Evolutionary conservation across 2,888 invertebrate genomes (phyloP), one percentile per base, ranked within the genome.

Genomic region (Scaptomyza parva): DNA sequence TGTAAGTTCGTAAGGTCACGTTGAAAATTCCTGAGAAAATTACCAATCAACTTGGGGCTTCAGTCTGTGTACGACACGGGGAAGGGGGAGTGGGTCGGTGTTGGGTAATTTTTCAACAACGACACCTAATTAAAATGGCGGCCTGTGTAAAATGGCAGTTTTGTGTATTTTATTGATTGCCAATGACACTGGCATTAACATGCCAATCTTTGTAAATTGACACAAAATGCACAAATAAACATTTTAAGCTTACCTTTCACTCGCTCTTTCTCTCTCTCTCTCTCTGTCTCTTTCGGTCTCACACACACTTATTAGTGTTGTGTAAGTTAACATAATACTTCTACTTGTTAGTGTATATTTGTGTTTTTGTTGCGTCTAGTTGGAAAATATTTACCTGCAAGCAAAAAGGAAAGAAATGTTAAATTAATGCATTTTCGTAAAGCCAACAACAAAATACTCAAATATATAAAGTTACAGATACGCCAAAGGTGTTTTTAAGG

Each of bases 371-470:
- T 6, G 28, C n/a, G n/a, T n/a, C n/a, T 6, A 5, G 30, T 20
- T 43, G 11, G 7, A 12, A 48, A 48, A 22, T 76, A 69, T 26
- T 77, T 78, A 77, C 77, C 82, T 81, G 77, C 26, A 76, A 80
- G 37, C 43, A 77, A 60, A 60, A 47, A 11, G 18, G 26, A 55
- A 48, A 9, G 30, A 14, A 54, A 59, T 45, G n/a, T 30, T 41
- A n/a, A 41, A 44, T 57, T 40, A 28, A 66, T 40, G 12, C 12
- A 39, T 44, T 45, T 50, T 33, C 18, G 11, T 18, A 37, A 39
- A 39, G 47, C 30, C 14, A 47, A 40, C 18, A 24, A 1, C 3
- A 9, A 40, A 26, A 17, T 4, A 3, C 14, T 20, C n/a, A n/a
- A 17, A 2, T 22, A 43, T 14, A 5, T 8, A 12, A 11, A 26